Base-by-base conservation (phyloP, 2,113 vertebrate species). In the Pelvicachromis taeniatus region DNA sequence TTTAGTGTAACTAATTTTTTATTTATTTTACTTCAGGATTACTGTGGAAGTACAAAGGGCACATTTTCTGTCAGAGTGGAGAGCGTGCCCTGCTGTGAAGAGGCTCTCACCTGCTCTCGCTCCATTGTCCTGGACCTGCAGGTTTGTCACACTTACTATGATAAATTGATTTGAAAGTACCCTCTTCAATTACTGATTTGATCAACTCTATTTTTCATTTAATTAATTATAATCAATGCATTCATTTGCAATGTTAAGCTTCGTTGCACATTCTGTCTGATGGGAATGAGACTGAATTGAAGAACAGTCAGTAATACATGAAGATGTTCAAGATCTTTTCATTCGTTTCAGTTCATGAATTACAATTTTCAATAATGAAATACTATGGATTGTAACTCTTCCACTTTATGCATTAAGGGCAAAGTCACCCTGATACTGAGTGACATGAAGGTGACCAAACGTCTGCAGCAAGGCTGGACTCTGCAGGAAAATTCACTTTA, bases 21-120 rank as follows among this genome's bases (percentile, higher is more conserved):
- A 9, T 33, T 10, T 31, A 31, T 61, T 59, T 59, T n/a, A n/a
- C n/a, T n/a, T 54, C 54, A 98, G 97, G 97, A 97, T 87, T 91
- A 94, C 42, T 96, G 96, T 92, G 95, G 94, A 23, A 40, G n/a
- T 2, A 14, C 4, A 85, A 65, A 88, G 0, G 92, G 95, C 10
- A 93, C 92, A 4, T 97, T 98, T 84, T 94, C 94, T 33, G 87
- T 97, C 87, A 91, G 95, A 88, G 95, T 94, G 7, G 96, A 97
- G 89, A 97, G 95, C 4, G 95, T 97, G 8, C 97, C 97, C 0
- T 97, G 97, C 90, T 97, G 96, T 90, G 97, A 97, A 33, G 95
- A 97, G 45, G 95, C 89, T 0, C 94, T 97, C 33, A 97, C 97
- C 1, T 97, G 97, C 83, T 97, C 97, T 14, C 96, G 97, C 31